These are phyloP conservation scores for Phalanger gymnotis DNA, from an alignment of 2,797 vertebrate genomes.

Conservation along the genomic window DNA sequence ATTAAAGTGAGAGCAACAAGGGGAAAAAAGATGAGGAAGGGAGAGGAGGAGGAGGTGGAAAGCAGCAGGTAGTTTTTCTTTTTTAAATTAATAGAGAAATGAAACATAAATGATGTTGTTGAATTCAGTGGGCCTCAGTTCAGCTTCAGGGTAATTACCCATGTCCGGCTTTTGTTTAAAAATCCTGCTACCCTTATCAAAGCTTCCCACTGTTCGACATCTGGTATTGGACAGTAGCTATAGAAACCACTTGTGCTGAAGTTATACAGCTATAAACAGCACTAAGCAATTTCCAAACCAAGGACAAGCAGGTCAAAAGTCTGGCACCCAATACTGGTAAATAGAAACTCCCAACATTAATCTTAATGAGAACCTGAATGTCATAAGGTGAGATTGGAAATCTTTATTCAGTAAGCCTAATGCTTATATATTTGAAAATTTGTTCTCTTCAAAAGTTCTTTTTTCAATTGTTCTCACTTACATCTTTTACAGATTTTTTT, in stretches of 20 bases:
- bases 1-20: slow-evolving; percentile 12
- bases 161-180: slow-evolving; percentile 80
- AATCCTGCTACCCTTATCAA: slow-evolving; percentile 77
- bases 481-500: slow-evolving; percentile 10
- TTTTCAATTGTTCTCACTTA: slow-evolving; percentile 15
- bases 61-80: slow-evolving; percentile 10
- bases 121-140: slow-evolving; percentile 64
- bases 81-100: slow-evolving; percentile 58
- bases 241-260: slow-evolving; percentile 80
- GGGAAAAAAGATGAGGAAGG: slow-evolving; percentile 28
- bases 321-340: slow-evolving; percentile 65
- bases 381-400: slow-evolving; percentile 40
- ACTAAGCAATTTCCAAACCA: slow-evolving; percentile 68
- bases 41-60: slow-evolving; percentile 51
- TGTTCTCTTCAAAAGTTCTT: slow-evolving; percentile 33
- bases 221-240: slow-evolving; percentile 82
- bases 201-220: slow-evolving; percentile 77
- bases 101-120: slow-evolving; percentile 57
- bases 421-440: background rate
- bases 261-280: slow-evolving; percentile 81
- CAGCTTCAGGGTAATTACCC: slow-evolving; percentile 77
- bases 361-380: background rate
- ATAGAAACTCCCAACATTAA: slow-evolving; percentile 58
- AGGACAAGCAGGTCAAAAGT: slow-evolving; percentile 74
- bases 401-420: slow-evolving; percentile 15